These are phyloP conservation scores for Meriones unguiculatus DNA, from an alignment of 2,113 vertebrate genomes.

Conservation along the genomic window DNA sequence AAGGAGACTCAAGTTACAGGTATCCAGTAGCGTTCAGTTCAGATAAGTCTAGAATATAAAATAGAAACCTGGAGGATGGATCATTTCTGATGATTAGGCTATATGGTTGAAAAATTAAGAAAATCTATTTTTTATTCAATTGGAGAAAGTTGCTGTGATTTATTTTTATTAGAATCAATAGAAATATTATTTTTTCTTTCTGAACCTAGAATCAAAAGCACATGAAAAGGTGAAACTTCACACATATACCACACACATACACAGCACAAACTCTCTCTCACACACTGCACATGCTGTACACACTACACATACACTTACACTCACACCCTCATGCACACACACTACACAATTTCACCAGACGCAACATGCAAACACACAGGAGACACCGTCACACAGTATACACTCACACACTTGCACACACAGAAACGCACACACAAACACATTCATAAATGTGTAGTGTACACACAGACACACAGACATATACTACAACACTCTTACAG, in stretches of 20 bases:
- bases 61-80: background rate
- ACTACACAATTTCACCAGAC: background rate
- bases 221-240: background rate
- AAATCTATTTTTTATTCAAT: background rate
- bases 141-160: background rate
- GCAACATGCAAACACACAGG: too few relatives aligned
- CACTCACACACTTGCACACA: background rate
- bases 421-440: too few relatives aligned
- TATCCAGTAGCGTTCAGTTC: background rate
- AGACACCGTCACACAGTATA: background rate
- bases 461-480: too few relatives aligned
- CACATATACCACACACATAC: background rate
- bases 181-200: constrained; percentile 8
- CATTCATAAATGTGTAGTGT: too few relatives aligned
- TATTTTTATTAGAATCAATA: background rate
- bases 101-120: constrained; percentile 1
- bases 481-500: too few relatives aligned
- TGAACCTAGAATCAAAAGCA: constrained; percentile 26
- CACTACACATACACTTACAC: background rate
- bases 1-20: background rate
- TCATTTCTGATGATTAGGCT: background rate
- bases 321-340: background rate
- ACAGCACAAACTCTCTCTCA: background rate
- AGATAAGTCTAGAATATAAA: background rate
- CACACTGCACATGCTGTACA: background rate